Percentiles rank a stretch among this genome's conserved stretches.
Conservation (phyloP, 1,140 invertebrate species). For the Drosophila sproati region DNA sequence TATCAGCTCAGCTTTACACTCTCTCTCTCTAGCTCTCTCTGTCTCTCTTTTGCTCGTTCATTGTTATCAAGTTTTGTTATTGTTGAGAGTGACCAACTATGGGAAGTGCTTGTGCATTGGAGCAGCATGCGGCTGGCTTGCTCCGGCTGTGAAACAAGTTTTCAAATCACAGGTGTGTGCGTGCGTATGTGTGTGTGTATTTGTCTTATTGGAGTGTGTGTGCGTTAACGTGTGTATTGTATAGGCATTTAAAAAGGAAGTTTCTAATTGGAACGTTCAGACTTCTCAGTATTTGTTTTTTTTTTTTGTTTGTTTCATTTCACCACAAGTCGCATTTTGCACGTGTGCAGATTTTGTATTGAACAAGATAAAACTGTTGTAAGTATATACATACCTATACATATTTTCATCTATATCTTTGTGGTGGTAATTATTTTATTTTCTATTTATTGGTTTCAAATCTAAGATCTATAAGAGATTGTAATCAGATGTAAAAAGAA, state of each 20-base stretch:
- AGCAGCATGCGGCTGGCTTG: conserved; percentile 34
- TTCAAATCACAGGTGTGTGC: conserved; percentile 49
- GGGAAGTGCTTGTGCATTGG: conserved; percentile 33
- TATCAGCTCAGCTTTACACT: conserved; percentile 68
- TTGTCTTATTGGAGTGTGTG: neutral
- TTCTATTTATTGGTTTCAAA: too few species aligned
- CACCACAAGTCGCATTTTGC: conserved; percentile 51
- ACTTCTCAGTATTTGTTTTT: neutral
- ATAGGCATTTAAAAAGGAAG: conserved; percentile 57
- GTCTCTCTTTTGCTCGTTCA: conserved; percentile 39
- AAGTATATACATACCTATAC: neutral
- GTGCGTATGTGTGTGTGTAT: neutral
- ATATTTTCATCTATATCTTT: conserved; percentile 3
- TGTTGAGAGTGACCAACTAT: conserved; percentile 66
- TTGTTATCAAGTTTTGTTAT: conserved; percentile 61
- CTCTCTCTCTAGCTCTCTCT: conserved; percentile 27
- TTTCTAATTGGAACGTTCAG: conserved; percentile 22
- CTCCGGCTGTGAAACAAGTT: conserved; percentile 66
- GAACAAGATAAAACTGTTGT: neutral
- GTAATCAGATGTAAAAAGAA: too few species aligned
- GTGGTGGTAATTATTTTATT: neutral
- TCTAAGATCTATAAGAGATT: too few species aligned
- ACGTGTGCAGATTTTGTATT: conserved; percentile 46
- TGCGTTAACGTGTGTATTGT: conserved; percentile 11
- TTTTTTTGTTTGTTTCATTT: conserved; percentile 58